These are phyloP conservation scores for Caenorhabditis inopinata DNA, from an alignment of 1,140 invertebrate genomes.

Conservation along the genomic window DNA sequence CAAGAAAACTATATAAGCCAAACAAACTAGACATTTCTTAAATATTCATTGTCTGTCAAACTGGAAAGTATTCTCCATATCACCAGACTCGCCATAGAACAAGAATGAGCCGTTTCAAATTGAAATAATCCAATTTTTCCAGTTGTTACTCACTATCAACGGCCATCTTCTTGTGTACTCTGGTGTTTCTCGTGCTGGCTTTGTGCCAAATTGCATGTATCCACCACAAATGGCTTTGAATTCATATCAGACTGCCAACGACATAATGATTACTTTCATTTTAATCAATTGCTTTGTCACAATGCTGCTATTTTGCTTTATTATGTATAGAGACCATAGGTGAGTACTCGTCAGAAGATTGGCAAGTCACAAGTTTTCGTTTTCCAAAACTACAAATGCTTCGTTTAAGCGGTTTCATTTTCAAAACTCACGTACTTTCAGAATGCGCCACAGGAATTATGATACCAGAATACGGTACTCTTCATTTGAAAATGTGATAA, in stretches of 20 bases:
- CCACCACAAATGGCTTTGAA: neutral
- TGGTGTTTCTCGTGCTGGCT: neutral
- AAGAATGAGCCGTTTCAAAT: too few species aligned
- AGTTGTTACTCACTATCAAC: neutral
- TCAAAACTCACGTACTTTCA: neutral
- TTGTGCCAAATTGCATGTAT: neutral
- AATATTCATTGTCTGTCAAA: too few species aligned
- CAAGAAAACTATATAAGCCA: too few species aligned
- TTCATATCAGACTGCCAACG: neutral
- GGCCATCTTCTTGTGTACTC: neutral
- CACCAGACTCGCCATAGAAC: too few species aligned
- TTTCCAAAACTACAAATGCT: too few species aligned
- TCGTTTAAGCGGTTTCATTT: too few species aligned
- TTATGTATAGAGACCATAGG: too few species aligned
- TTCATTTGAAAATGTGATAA: neutral
- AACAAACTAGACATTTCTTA: too few species aligned
- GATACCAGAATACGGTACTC: neutral
- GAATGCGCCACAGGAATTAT: neutral
- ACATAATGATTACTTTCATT: neutral
- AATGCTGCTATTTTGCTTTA: neutral
- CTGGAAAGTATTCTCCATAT: too few species aligned
- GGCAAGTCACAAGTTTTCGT: too few species aligned
- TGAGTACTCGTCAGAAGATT: too few species aligned
- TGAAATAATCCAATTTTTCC: neutral
- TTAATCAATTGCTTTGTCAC: neutral